These are phyloP conservation scores for Coluber constrictor DNA, from an alignment of 2,797 vertebrate genomes.

Conservation along the genomic window DNA sequence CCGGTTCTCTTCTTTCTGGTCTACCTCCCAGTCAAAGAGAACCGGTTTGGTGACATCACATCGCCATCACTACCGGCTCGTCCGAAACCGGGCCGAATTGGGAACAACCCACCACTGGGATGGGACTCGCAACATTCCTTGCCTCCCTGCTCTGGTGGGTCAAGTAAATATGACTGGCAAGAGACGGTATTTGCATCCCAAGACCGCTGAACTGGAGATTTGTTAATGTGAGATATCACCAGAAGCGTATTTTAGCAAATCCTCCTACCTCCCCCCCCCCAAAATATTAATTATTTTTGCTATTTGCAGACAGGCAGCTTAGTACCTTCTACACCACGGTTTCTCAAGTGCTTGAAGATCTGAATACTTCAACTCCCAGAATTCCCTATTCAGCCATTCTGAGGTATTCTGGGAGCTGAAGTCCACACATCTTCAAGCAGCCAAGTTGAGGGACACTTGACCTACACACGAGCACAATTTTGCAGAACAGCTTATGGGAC, in stretches of 20 bases:
- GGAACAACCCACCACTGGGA: too few relatives aligned
- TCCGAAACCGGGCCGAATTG: too few relatives aligned
- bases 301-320: background rate
- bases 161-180: too few relatives aligned
- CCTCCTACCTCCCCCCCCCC: background rate
- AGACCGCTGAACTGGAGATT: background rate
- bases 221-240: background rate
- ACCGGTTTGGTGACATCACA: too few relatives aligned
- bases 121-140: too few relatives aligned
- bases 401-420: background rate
- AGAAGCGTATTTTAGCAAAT: background rate
- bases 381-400: background rate
- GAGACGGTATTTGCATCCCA: background rate
- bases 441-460: background rate
- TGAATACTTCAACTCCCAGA: background rate
- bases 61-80: too few relatives aligned
- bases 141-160: too few relatives aligned
- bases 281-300: background rate
- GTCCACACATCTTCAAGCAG: background rate
- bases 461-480: background rate
- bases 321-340: background rate
- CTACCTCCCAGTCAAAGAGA: too few relatives aligned
- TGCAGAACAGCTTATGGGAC: background rate
- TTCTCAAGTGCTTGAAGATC: background rate
- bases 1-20: too few relatives aligned